Evolutionary conservation across 2,797 vertebrate species (phyloP), one percentile per base, ranked within the genome.

Genomic region (Clangula hyemalis): DNA sequence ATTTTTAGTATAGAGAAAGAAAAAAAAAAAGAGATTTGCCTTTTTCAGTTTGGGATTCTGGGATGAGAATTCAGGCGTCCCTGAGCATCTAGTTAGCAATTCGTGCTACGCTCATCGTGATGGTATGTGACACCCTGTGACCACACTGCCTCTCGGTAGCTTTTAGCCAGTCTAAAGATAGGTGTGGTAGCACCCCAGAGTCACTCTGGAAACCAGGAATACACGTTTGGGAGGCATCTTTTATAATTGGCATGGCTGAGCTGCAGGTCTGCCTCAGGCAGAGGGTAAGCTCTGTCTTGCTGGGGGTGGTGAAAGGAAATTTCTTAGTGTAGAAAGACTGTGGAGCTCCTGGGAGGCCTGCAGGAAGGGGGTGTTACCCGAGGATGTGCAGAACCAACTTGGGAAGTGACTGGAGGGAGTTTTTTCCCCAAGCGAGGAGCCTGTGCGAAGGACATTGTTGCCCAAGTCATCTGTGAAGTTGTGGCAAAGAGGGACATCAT

Each of bases 151-250:
- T 95, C 85, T 93, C 58, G 75, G 88, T 92, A 87, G 90, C 91
- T 95, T 93, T 51, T 69, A 85, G 84, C 85, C 65, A 75, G 69
- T 93, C 58, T 53, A 43, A 89, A 93, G 90, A 64, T 87, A 93
- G 94, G 95, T 56, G 90, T 96, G 95, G 96, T 72, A 90, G 72
- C 85, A 86, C 76, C 85, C 85, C 8, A 24, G 78, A 92, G 88
- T 93, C 85, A 77, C 78, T 96, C 83, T 85, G 82, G 75, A 96
- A 97, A 97, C 90, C 88, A 94, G 95, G 93, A 94, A 90, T 96
- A 96, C 95, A 94, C 92, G 89, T 97, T 95, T 93, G 91, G 93
- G 95, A 96, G 90, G 87, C 92, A 94, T 96, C 84, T 93, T 94
- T 96, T 94, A 84, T 92, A 96, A 96, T 90, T 96, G 95, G 87